Evolutionary conservation across 2,113 vertebrate genomes (phyloP).

Genomic region (Chamaetylas fuelleborni): DNA sequence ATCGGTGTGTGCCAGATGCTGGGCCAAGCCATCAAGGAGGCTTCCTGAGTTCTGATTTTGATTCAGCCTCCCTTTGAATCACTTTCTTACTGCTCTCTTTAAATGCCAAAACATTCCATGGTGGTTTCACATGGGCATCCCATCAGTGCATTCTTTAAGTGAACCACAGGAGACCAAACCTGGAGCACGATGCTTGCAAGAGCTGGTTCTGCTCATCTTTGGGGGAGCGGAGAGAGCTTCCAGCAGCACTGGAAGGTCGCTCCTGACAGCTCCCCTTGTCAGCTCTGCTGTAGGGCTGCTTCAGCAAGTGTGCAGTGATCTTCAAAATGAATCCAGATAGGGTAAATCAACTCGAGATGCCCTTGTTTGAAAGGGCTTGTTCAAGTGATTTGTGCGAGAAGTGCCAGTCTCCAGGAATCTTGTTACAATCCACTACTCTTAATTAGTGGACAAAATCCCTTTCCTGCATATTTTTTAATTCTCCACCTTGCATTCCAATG

Average conservation of each 20-base stretch:
- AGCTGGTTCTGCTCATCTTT: not conserved
- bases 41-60: not conserved
- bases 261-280: not conserved
- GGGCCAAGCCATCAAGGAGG: not conserved
- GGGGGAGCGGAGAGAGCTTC: not conserved
- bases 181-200: fast-evolving
- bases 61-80: not conserved
- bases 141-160: not conserved
- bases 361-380: not conserved
- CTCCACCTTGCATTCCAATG: not conserved
- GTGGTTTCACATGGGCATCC: not conserved
- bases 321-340: not conserved
- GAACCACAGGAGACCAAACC: not conserved
- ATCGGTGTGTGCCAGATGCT: fast-evolving
- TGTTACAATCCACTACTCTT: not conserved
- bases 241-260: not conserved
- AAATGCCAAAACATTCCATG: not conserved
- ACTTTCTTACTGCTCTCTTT: not conserved
- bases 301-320: not conserved
- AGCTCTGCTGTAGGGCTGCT: not conserved
- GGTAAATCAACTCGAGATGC: not conserved
- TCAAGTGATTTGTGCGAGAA: not conserved
- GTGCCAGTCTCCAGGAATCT: not conserved
- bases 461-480: not conserved
- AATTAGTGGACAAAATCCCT: not conserved